Evolutionary conservation across 2,113 vertebrate species (phyloP).

Genomic region (Pyxicephalus adspersus): DNA sequence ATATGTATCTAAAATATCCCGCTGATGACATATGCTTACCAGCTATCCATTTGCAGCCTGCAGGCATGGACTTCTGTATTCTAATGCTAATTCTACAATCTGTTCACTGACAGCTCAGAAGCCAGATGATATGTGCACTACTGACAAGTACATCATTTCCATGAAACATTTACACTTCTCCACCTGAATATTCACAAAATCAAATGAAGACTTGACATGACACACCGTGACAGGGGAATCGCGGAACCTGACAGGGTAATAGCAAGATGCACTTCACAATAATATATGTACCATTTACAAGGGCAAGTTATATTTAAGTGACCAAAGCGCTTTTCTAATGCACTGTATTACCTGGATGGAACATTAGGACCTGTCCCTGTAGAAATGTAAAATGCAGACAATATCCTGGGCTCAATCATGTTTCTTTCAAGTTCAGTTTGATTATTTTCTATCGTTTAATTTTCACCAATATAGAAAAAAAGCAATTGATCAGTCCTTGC

Average conservation of each 20-base stretch:
- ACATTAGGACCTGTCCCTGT: too few relatives aligned
- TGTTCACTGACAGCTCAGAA: conserved; percentile 82
- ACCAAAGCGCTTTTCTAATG: conserved; percentile 11
- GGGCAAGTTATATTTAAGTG: conserved; percentile 24
- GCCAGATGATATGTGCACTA: conserved; percentile 75
- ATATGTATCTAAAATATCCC: conserved; percentile 76
- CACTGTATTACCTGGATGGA: background rate
- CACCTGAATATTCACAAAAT: conserved; percentile 87
- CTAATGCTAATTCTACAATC: conserved; percentile 88
- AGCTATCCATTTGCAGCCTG: conserved; percentile 78
- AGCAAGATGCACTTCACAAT: conserved; percentile 28
- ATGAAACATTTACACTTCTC: conserved; percentile 85
- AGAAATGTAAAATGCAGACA: too few relatives aligned
- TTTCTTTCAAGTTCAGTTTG: too few relatives aligned
- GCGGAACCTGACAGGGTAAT: conserved; percentile 30
- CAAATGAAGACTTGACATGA: conserved; percentile 76
- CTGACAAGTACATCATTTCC: conserved; percentile 93
- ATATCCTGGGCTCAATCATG: too few relatives aligned
- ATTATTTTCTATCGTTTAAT: too few relatives aligned
- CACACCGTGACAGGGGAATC: conserved; percentile 28
- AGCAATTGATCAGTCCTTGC: too few relatives aligned
- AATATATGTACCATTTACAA: conserved; percentile 31
- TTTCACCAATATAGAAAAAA: too few relatives aligned
- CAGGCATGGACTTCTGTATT: conserved; percentile 75
- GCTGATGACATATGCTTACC: conserved; percentile 82